Conservation (phyloP, 2,888 invertebrate species). For the Scaptomyza reducta region DNA sequence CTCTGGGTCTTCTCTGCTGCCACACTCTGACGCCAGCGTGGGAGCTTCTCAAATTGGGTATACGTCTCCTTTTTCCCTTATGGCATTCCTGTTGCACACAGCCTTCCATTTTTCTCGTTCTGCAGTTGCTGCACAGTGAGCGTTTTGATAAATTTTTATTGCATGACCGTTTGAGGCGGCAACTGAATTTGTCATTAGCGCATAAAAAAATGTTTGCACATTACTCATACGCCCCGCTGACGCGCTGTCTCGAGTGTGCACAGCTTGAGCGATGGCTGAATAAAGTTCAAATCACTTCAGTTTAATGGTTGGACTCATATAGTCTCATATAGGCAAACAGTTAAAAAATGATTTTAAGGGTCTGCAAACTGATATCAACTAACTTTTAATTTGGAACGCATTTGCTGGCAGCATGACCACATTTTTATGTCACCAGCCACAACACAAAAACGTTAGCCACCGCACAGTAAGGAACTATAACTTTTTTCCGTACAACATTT, state of each 20-base stretch:
- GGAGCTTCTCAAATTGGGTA: conserved; percentile 53
- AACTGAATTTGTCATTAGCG: conserved; percentile 48
- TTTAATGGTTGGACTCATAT: not conserved
- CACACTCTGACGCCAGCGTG: conserved; percentile 1
- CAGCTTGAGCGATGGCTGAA: conserved; percentile 5
- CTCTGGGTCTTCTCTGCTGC: conserved; percentile 68
- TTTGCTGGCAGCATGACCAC: conserved; percentile 27
- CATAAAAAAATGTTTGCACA: conserved; percentile 20
- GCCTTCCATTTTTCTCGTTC: conserved; percentile 3
- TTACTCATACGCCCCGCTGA: conserved; percentile 18
- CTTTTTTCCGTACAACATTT: conserved; percentile 62
- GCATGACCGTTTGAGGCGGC: conserved; percentile 16
- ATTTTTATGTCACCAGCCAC: conserved; percentile 55
- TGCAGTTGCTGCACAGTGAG: conserved; percentile 22
- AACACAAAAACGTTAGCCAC: conserved; percentile 27
- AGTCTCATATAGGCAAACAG: conserved; percentile 11
- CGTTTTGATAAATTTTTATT: conserved; percentile 53
- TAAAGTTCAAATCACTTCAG: not conserved
- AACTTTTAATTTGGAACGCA: conserved; percentile 51
- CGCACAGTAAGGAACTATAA: conserved; percentile 29
- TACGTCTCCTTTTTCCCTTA: conserved; percentile 34
- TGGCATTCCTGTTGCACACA: conserved; percentile 41
- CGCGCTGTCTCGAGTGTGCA: conserved; percentile 7
- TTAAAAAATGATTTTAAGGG: conserved; percentile 26
- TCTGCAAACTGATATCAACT: conserved; percentile 10